Conservation (phyloP, 2,888 invertebrate genomes). For the Erannis defoliaria region DNA sequence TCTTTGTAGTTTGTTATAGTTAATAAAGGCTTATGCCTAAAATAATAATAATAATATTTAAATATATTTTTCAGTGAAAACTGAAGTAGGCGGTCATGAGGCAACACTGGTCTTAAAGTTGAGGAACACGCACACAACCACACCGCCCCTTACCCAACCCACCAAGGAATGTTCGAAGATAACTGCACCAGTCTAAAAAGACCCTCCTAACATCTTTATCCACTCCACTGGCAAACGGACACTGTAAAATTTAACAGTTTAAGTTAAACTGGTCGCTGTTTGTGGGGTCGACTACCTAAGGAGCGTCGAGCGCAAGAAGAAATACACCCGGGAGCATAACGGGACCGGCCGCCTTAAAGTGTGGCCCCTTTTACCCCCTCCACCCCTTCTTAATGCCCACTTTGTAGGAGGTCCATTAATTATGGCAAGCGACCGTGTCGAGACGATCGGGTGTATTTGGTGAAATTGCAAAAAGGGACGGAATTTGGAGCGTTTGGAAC, state of each 20-base stretch:
- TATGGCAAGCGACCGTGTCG: slow-evolving; percentile 68
- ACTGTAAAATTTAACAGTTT: slow-evolving; percentile 67
- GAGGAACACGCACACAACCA: slow-evolving; percentile 70
- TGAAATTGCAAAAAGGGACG: slow-evolving; percentile 50
- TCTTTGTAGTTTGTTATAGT: too few species aligned
- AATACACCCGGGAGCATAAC: slow-evolving; percentile 60
- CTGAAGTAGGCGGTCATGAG: neutral
- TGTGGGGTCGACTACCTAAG: slow-evolving; percentile 64
- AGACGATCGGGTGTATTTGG: slow-evolving; percentile 54
- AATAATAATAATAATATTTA: neutral
- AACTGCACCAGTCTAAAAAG: slow-evolving; percentile 57
- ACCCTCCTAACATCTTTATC: slow-evolving; percentile 44
- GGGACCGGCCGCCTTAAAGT: slow-evolving; percentile 65
- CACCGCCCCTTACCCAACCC: slow-evolving; percentile 55
- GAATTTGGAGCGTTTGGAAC: slow-evolving; percentile 37
- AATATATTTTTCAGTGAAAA: neutral
- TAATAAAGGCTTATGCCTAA: too few species aligned
- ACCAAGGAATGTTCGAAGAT: slow-evolving; percentile 62
- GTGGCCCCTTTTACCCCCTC: slow-evolving; percentile 75
- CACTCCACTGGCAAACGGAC: slow-evolving; percentile 41
- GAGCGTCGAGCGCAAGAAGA: slow-evolving; percentile 82
- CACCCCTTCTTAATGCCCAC: slow-evolving; percentile 80
- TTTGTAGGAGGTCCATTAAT: slow-evolving; percentile 81
- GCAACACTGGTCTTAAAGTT: slow-evolving; percentile 43
- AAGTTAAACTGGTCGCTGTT: slow-evolving; percentile 58